Percentiles rank a stretch among this genome's conserved stretches.
Evolutionary conservation across 2,797 vertebrate species (phyloP).

Genomic region (Silurus lanzhouensis): DNA sequence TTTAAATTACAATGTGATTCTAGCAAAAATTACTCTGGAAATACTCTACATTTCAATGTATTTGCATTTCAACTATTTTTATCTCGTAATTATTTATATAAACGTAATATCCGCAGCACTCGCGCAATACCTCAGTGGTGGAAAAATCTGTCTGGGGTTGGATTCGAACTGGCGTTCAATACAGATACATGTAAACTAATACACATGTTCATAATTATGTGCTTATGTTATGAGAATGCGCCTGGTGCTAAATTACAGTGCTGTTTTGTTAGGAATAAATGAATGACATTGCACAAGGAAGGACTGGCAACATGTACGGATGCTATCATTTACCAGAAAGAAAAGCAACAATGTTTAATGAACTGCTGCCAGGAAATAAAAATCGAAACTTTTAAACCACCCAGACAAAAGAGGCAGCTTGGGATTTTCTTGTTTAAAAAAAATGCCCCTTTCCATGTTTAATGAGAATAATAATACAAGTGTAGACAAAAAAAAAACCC

Average conservation of each 20-base stretch:
- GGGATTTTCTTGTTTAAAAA: constrained; percentile 30
- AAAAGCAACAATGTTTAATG: neutral
- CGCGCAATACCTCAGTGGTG: neutral
- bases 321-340: constrained; percentile 23
- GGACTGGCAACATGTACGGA: neutral
- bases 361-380: constrained; percentile 4
- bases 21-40: no score
- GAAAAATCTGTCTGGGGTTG: neutral
- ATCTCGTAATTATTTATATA: no score
- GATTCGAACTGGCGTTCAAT: no score
- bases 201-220: neutral
- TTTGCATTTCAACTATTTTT: no score
- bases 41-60: no score
- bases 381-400: neutral
- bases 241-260: neutral
- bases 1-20: no score
- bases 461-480: constrained; percentile 17
- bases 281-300: constrained; percentile 5
- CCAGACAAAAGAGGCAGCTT: constrained; percentile 59
- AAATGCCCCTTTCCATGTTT: constrained; percentile 9
- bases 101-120: neutral
- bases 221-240: neutral
- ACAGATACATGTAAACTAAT: no score
- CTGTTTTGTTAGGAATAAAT: constrained; percentile 1
- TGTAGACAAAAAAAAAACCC: neutral